Evolutionary conservation across 2,113 vertebrate species (phyloP), one percentile per base, ranked within the genome.

Genomic region (Falco punctatus): DNA sequence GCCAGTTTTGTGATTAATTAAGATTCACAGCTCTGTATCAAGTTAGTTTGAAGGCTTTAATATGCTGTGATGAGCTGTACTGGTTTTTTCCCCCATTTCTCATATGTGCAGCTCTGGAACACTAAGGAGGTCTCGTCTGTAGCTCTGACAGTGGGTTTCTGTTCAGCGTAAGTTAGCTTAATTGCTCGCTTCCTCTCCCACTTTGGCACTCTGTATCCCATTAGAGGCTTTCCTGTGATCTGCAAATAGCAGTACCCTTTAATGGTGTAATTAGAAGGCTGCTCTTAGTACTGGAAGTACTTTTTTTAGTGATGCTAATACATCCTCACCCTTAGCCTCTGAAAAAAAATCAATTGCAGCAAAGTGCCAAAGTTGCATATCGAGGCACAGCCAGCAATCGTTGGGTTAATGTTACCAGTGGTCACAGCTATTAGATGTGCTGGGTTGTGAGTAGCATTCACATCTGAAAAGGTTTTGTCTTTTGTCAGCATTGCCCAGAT

Each of bases 181-280:
- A 97, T 97, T 96, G 94, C 94, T 88, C 54, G 22, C 95, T 97
- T 97, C 96, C 96, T 97, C 90, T 97, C 86, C 92, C 71, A 80
- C 44, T 92, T 92, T 86, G 91, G 91, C 92, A 94, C 91, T 95
- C 83, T 44, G 70, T 77, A 93, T 93, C 92, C 95, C 87, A 95
- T 97, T 96, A 97, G 97, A 95, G 81, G 87, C 81, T 94, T 92
- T 95, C 92, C 95, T 92, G 61, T 94, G 91, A 82, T 95, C 96
- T 92, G 86, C 94, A 96, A 92, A 93, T 94, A 97, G 91, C 94
- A 94, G 13, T 91, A 91, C 92, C 64, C 67, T 83, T 94, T 92
- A 96, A 95, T 71, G 55, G 71, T 88, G 81, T 94, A 87, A 93
- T 95, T 96, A 92, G 72, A 81, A 93, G 74, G 71, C 81, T 88